Percentiles rank a stretch among this genome's conserved stretches.
Conservation (phyloP, 1,140 invertebrate species). For the Venturia canescens region DNA sequence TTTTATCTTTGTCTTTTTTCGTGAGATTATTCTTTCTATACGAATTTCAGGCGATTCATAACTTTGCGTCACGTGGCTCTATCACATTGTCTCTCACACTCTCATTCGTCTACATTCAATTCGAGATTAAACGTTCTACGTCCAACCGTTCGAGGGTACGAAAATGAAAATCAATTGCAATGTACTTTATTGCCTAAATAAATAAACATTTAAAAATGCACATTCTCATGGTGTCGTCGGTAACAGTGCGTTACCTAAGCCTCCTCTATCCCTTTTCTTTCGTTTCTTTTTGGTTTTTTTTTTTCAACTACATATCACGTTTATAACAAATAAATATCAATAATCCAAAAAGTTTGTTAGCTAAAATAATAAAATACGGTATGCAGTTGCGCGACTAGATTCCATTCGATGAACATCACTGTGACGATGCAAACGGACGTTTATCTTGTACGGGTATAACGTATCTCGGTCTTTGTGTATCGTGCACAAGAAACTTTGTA, state of each 20-base stretch:
- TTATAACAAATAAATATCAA: slow-evolving; percentile 6
- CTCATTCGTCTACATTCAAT: slow-evolving; percentile 9
- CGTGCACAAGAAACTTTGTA: slow-evolving; percentile 1
- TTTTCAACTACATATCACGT: not conserved
- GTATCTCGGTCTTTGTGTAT: slow-evolving; percentile 19
- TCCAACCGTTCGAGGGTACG: not conserved
- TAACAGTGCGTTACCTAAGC: not conserved
- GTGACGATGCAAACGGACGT: slow-evolving; percentile 22
- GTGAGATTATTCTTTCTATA: not conserved
- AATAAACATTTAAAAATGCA: slow-evolving; percentile 23
- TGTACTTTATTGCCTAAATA: slow-evolving; percentile 20
- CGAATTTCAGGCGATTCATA: not conserved
- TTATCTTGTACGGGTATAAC: slow-evolving; percentile 21
- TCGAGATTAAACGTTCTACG: slow-evolving; percentile 11
- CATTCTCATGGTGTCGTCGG: not conserved
- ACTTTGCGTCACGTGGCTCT: not conserved
- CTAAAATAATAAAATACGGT: slow-evolving; percentile 17
- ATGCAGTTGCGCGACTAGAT: slow-evolving; percentile 53
- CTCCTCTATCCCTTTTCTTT: too few relatives aligned
- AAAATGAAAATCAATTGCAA: slow-evolving; percentile 26
- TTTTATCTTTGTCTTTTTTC: not conserved
- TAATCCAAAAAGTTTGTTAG: not conserved
- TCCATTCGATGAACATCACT: slow-evolving; percentile 36
- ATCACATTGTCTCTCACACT: not conserved
- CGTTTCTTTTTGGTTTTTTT: not conserved